Percentiles rank a stretch among this genome's conserved stretches.
Evolutionary conservation across 2,113 vertebrate genomes (phyloP).

Genomic region (Cheirogaleus medius): DNA sequence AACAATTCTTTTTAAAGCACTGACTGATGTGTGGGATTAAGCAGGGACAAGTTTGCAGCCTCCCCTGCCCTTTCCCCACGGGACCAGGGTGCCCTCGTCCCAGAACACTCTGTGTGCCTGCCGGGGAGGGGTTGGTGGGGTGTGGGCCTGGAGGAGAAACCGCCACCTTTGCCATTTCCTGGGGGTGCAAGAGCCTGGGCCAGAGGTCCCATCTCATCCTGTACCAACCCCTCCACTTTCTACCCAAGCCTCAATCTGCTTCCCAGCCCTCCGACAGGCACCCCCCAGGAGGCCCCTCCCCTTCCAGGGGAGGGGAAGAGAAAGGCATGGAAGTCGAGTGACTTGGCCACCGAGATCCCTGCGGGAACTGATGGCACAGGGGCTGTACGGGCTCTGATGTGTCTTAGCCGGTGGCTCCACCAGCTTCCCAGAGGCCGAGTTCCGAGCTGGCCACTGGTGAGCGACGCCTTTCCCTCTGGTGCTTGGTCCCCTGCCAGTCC

Average conservation of each 20-base stretch:
- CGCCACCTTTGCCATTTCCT: fast-evolving
- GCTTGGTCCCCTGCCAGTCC: neutral
- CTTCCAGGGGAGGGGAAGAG: neutral
- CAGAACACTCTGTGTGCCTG: neutral
- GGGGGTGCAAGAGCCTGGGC: neutral
- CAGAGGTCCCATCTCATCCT: neutral
- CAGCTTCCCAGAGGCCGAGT: neutral
- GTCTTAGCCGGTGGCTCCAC: too few relatives aligned
- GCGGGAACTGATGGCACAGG: neutral
- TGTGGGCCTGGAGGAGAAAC: too few relatives aligned
- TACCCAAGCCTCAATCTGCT: neutral
- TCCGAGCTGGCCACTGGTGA: neutral
- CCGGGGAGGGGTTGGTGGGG: fast-evolving
- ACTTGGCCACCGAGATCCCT: too few relatives aligned
- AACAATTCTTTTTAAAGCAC: conserved; percentile 76
- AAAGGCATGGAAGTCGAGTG: neutral
- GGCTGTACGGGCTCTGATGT: fast-evolving
- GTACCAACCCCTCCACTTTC: neutral
- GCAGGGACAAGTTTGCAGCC: neutral
- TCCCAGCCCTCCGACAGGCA: neutral
- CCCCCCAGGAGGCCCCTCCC: neutral
- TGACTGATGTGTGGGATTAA: conserved; percentile 66
- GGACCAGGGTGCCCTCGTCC: neutral
- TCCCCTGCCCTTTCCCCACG: neutral
- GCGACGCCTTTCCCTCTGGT: neutral